Evolutionary conservation across 2,888 invertebrate genomes (phyloP).

Genomic region (Branchipolynoe longqiensis): DNA sequence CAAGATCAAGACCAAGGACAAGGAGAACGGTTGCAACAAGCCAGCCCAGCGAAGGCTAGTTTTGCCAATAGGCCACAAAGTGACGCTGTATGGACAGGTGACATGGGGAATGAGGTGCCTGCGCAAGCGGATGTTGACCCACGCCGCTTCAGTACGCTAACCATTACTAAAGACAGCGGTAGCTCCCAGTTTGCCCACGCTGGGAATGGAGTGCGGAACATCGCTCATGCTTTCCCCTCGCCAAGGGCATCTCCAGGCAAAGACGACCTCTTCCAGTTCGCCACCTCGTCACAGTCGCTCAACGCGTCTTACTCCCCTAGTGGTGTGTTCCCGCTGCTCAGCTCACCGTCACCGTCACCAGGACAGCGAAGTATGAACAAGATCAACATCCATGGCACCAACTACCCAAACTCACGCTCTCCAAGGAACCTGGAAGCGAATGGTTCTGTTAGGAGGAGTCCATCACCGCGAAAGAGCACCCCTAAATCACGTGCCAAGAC

Average conservation of each 20-base stretch:
- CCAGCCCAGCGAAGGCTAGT: too few species aligned
- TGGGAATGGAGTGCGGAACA: too few species aligned
- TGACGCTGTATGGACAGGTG: too few species aligned
- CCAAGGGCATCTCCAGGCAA: neutral
- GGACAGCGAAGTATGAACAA: neutral
- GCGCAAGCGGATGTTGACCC: slow-evolving; percentile 4
- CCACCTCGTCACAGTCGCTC: neutral
- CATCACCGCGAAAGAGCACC: neutral
- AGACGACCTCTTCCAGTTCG: neutral
- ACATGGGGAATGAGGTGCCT: neutral
- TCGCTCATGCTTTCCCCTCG: too few species aligned
- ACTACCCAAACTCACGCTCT: slow-evolving; percentile 24
- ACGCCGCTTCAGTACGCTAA: slow-evolving; percentile 37
- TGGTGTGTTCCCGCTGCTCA: neutral
- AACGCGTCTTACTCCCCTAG: neutral
- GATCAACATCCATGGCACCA: slow-evolving; percentile 12
- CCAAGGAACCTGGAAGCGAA: neutral
- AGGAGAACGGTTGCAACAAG: too few species aligned
- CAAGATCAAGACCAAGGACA: too few species aligned
- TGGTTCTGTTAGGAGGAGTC: neutral
- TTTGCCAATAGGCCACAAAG: too few species aligned
- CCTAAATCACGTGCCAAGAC: slow-evolving; percentile 26
- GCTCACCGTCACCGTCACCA: slow-evolving; percentile 6
- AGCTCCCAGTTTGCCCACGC: too few species aligned
- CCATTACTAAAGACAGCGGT: slow-evolving; percentile 41